A percentile compares a stretch with the other conserved stretches of the same genome.
These are phyloP conservation scores for Ennomos erosarius DNA, from an alignment of 2,888 invertebrate genomes.

Conservation along the genomic window DNA sequence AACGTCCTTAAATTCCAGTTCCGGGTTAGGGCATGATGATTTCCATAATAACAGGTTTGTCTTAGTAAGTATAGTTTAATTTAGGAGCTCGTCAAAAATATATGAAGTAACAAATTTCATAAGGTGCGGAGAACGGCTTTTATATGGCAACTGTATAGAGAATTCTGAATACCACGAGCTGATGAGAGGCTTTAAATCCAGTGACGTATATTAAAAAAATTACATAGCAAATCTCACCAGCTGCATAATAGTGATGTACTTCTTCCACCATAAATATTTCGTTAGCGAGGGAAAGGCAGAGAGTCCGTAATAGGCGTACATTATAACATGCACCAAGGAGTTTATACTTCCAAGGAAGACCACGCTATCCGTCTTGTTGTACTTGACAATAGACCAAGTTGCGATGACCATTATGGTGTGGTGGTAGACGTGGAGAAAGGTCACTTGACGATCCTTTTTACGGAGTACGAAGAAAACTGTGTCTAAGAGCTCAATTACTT, in stretches of 20 bases:
- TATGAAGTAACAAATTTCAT: too few species aligned
- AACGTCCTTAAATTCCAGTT: too few species aligned
- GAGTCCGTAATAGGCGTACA: slow-evolving; percentile 91
- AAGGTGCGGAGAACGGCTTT: too few species aligned
- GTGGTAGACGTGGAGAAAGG: slow-evolving; percentile 95
- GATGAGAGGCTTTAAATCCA: too few species aligned
- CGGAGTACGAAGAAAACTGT: slow-evolving; percentile 94
- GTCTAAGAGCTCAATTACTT: slow-evolving; percentile 89
- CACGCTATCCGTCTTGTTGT: slow-evolving; percentile 88
- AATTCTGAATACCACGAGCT: too few species aligned
- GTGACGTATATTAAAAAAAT: background rate
- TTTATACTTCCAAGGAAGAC: slow-evolving; percentile 88
- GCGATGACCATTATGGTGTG: slow-evolving; percentile 90
- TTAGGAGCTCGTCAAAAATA: too few species aligned
- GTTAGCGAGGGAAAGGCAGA: slow-evolving; percentile 88
- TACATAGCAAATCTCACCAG: slow-evolving; percentile 80
- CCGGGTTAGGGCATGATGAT: too few species aligned
- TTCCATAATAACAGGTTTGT: too few species aligned
- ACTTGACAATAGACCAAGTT: slow-evolving; percentile 90
- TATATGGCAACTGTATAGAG: too few species aligned
- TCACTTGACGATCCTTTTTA: slow-evolving; percentile 90
- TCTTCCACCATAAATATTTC: slow-evolving; percentile 93
- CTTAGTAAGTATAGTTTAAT: too few species aligned
- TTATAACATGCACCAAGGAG: slow-evolving; percentile 89
- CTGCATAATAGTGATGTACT: slow-evolving; percentile 91